Conservation (phyloP, 2,113 vertebrate species). For the Lasiurus borealis region DNA sequence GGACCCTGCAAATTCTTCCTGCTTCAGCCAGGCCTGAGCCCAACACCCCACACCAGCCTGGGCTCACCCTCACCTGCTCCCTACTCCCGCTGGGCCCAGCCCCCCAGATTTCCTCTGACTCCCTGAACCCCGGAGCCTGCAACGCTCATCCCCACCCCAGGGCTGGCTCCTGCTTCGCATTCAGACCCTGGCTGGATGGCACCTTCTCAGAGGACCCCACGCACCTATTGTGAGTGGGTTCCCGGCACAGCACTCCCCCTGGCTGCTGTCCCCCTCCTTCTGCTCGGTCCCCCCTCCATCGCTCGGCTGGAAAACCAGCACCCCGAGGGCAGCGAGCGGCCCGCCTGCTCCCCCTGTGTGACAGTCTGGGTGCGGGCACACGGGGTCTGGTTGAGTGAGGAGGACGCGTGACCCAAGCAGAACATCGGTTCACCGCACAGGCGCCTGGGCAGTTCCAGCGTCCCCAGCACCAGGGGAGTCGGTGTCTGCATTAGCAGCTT, state of each 20-base stretch:
- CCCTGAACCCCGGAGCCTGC: no score
- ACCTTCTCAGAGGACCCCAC: no score
- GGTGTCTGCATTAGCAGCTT: not conserved
- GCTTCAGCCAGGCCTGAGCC: accelerated
- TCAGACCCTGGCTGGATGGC: not conserved
- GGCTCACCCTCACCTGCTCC: not conserved
- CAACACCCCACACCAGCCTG: no score
- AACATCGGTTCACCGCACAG: accelerated
- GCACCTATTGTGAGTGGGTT: accelerated
- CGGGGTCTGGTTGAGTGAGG: no score
- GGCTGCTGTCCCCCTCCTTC: accelerated
- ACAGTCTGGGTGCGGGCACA: accelerated
- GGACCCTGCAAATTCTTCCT: not conserved
- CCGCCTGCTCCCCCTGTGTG: not conserved
- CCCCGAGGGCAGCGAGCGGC: not conserved
- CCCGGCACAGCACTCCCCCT: accelerated
- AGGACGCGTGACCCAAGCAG: accelerated
- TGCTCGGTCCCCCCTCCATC: not conserved
- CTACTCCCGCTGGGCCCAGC: not conserved
- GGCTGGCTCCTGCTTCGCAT: no score
- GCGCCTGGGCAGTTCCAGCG: not conserved
- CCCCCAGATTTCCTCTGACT: not conserved
- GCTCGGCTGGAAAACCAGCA: accelerated
- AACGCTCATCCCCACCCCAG: no score
- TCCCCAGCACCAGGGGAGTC: not conserved